Evolutionary conservation across 2,888 invertebrate species (phyloP).

Genomic region (Sepiola atlantica): DNA sequence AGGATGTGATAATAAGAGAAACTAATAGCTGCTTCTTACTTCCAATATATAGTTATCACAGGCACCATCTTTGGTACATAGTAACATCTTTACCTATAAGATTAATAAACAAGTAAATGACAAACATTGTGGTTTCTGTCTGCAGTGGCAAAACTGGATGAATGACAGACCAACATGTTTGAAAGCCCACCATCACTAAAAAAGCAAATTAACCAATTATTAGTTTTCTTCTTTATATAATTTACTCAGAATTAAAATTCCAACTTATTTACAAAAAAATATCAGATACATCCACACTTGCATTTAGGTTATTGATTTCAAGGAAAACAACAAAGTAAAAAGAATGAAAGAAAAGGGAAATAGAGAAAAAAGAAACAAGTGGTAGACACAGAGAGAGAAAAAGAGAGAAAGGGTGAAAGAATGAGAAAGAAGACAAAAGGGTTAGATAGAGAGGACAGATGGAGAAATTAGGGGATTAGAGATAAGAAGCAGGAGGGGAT

Average conservation of each 20-base stretch:
- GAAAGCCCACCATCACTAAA: not conserved
- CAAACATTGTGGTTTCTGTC: constrained; percentile 17
- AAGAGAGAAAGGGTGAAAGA: too few relatives aligned
- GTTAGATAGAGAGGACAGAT: too few relatives aligned
- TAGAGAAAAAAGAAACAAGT: too few relatives aligned
- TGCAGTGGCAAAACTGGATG: constrained; percentile 4
- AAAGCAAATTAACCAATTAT: not conserved
- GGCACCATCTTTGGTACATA: constrained; percentile 6
- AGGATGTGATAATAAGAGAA: not conserved
- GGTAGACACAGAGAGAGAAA: too few relatives aligned
- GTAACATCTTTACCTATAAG: not conserved
- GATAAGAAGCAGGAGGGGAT: too few relatives aligned
- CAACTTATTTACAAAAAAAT: not conserved
- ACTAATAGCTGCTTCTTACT: not conserved
- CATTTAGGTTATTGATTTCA: too few relatives aligned
- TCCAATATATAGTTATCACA: not conserved
- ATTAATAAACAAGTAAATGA: constrained; percentile 11
- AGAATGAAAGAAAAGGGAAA: too few relatives aligned
- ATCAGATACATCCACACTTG: not conserved
- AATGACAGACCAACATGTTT: not conserved
- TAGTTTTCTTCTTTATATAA: not conserved
- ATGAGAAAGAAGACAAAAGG: too few relatives aligned
- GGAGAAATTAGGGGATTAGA: too few relatives aligned
- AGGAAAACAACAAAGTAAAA: too few relatives aligned
- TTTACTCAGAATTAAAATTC: not conserved